A percentile compares a stretch with the other conserved stretches of the same genome.
These are phyloP conservation scores for Tribolium freemani DNA, from an alignment of 2,888 invertebrate genomes.

Conservation along the genomic window DNA sequence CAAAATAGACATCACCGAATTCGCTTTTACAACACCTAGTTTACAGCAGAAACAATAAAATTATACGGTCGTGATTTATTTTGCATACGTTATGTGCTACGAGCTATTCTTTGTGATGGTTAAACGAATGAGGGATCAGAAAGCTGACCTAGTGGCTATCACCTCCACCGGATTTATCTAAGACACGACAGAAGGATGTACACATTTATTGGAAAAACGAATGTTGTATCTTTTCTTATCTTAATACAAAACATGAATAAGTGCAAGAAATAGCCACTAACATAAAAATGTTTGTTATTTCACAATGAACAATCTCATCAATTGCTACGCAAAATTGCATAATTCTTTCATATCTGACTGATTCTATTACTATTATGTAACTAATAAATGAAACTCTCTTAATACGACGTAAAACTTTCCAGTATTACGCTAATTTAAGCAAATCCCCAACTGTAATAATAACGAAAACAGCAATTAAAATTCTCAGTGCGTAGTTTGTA, in stretches of 20 bases:
- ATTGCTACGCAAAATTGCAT: too few relatives aligned
- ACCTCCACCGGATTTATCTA: too few relatives aligned
- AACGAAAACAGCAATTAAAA: constrained; percentile 29
- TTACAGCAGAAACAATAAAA: constrained; percentile 32
- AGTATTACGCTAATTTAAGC: constrained; percentile 16
- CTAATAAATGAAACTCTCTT: not conserved
- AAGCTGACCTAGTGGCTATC: too few relatives aligned
- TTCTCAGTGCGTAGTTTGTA: constrained; percentile 20
- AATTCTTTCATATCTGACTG: too few relatives aligned
- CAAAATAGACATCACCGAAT: constrained; percentile 33
- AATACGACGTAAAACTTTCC: not conserved
- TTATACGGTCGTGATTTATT: constrained; percentile 31
- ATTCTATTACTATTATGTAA: too few relatives aligned
- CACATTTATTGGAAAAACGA: too few relatives aligned
- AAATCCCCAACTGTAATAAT: constrained; percentile 20
- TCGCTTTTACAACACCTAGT: constrained; percentile 30
- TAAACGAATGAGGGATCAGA: not conserved
- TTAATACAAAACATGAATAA: too few relatives aligned
- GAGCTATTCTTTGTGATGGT: not conserved
- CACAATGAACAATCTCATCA: too few relatives aligned
- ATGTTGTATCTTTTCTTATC: too few relatives aligned
- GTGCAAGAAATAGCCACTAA: too few relatives aligned
- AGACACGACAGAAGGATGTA: too few relatives aligned
- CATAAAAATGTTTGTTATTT: too few relatives aligned
- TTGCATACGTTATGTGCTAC: constrained; percentile 6